phyloP scores from a whole-genome alignment of 2,113 vertebrate genomes.

The Polyodon spathula region DNA sequence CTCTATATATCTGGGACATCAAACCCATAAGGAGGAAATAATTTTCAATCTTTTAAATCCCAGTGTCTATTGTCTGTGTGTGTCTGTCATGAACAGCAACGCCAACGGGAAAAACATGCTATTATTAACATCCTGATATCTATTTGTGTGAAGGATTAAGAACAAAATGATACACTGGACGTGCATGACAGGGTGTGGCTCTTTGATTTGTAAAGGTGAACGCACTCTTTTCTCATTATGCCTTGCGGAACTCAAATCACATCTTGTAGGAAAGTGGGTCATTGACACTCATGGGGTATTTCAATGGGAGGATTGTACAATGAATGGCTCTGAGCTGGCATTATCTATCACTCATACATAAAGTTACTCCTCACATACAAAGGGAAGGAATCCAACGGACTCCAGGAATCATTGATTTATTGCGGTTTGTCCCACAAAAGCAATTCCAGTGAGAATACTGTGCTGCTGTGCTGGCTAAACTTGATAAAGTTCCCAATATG shows the following conservation, averaged over 20 bases:
- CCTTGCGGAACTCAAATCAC: background rate
- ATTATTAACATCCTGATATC: background rate
- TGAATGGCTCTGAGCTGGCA: background rate
- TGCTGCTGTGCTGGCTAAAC: background rate
- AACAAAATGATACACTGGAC: background rate
- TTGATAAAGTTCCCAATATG: too few relatives aligned
- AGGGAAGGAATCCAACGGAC: background rate
- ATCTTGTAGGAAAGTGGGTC: background rate
- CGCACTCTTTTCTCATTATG: background rate
- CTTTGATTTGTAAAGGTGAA: background rate
- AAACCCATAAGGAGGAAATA: too few relatives aligned
- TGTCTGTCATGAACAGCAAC: too few relatives aligned
- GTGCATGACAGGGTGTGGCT: background rate
- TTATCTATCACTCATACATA: background rate
- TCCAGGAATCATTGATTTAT: background rate
- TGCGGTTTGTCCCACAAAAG: background rate
- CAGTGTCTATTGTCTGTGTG: too few relatives aligned
- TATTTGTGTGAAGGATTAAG: background rate
- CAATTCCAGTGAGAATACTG: background rate
- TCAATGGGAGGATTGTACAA: background rate
- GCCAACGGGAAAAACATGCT: background rate
- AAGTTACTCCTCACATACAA: background rate
- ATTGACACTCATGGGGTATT: background rate
- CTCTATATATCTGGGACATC: too few relatives aligned
- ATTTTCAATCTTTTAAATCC: too few relatives aligned